Evolutionary conservation across 92 coral and sea anemone genomes (phyloP), one percentile per base, ranked within the genome.

Genomic region (Heliopora coerulea): DNA sequence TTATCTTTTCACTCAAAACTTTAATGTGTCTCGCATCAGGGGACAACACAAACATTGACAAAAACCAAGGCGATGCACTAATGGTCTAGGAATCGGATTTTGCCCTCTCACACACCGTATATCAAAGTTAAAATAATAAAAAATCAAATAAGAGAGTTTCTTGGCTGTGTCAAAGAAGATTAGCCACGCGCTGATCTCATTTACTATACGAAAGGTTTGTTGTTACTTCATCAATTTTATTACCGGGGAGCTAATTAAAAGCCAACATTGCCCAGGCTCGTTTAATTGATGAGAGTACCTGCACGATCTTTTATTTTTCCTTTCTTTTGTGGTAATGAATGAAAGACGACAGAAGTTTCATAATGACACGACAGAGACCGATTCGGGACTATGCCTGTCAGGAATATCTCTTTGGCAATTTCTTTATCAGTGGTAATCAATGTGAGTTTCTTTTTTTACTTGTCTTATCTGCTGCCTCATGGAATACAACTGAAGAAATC

Each of bases 211-310:
- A 50, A 49, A 27, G 52, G 56, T 12, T 50, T 70, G 50, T 70
- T 50, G 27, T 56, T 39, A 14, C 30, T 52, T n/a, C 10, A 63
- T 63, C 70, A 63, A 63, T 70, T 54, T 30, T 70, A 54, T 19
- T 18, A 70, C 62, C 49, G 19, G 60, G n/a, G 62, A 52, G 63
- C 77, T 54, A 70, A 70, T 70, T 70, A 70, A 70, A 70, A 50
- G 31, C 37, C 62, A 52, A 70, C 77, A 70, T 18, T 50, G 31
- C 24, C 28, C 77, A 50, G 32, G 34, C 77, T 27, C 30, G 26
- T 12, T 63, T 50, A 70, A 54, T 70, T 50, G 63, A 50, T 32
- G 57, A 21, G 17, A 34, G 40, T 54, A 57, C 62, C 46, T 32
- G 39, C 10, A 18, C 17, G 42, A 0, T 49, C 29, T 27, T 15